Percentiles rank a stretch among this genome's conserved stretches.
Conservation (phyloP, 2,113 vertebrate species). For the Chionodraco myersi region DNA sequence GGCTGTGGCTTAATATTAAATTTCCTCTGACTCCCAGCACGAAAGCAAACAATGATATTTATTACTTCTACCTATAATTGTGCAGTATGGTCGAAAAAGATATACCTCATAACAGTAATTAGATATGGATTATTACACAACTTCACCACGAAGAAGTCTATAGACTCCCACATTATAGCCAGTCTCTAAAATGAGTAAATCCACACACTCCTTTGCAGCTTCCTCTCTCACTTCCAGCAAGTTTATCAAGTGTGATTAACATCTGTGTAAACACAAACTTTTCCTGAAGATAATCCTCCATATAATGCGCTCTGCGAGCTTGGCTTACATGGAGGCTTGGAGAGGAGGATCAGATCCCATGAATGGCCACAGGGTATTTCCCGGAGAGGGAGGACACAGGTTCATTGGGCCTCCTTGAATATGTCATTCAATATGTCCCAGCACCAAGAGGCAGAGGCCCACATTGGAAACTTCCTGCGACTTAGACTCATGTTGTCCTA, state of each 20-base stretch:
- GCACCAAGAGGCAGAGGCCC: conserved; percentile 59
- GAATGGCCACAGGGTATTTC: conserved; percentile 72
- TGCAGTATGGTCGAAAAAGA: not conserved
- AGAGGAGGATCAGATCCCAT: conserved; percentile 63
- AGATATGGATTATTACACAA: conserved; percentile 17
- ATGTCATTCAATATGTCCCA: conserved; percentile 77
- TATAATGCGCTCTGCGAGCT: conserved; percentile 55
- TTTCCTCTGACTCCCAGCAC: not conserved
- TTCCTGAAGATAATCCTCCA: conserved; percentile 71
- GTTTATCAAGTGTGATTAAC: conserved; percentile 67
- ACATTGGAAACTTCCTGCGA: conserved; percentile 65
- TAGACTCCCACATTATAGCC: conserved; percentile 24
- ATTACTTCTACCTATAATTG: not conserved
- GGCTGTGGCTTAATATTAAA: not conserved
- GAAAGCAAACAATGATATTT: conserved; percentile 2
- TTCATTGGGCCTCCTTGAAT: conserved; percentile 65
- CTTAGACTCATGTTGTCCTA: conserved; percentile 41
- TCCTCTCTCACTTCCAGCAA: conserved; percentile 38
- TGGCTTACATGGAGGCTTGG: conserved; percentile 52
- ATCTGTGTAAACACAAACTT: conserved; percentile 77
- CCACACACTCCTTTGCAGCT: conserved; percentile 18
- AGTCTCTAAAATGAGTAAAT: conserved; percentile 35
- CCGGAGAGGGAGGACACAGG: conserved; percentile 67
- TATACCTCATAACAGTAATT: conserved; percentile 19
- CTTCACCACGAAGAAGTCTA: conserved; percentile 3